Base-by-base conservation (phyloP, 2,113 vertebrate species). In the Motacilla alba region DNA sequence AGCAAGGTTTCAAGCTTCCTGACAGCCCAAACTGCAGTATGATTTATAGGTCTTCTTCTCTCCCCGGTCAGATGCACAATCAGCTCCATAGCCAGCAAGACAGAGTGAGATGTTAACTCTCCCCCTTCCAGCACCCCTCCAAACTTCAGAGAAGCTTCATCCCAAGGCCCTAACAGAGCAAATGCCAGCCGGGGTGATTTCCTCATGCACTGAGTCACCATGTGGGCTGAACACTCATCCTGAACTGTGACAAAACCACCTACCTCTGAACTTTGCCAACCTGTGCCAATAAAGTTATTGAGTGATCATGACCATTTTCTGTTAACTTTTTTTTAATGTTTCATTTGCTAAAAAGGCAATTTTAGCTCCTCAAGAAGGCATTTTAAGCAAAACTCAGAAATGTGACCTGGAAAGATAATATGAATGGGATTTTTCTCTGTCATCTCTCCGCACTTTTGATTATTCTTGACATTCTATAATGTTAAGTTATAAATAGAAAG, bases 401-500 rank as follows among this genome's bases (percentile, higher is more conserved):
- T 79, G 49, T 92, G 79, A 94, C 91, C 68, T 4, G 6, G 59
- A 90, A 95, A 95, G 59, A 92, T 87, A 70, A 80, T 37, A 73
- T 28, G 89, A 96, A 88, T 59, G 62, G 58, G 60, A 88, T 94
- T 96, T 87, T 95, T 83, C 26, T 49, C 58, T 89, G 79, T 91
- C 82, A 94, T 83, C 26, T 91, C 50, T 91, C 64, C 73, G 79
- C 50, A 44, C 37, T 90, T 96, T 67, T 96, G 66, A 95, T 94
- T 93, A 89, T 78, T 87, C 89, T 90, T 95, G 89, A 83, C 81
- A 69, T 75, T 93, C 66, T 89, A 75, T 90, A 94, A 94, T 92
- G 87, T 92, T 93, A 90, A 73, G 53, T 58, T 94, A 95, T 90
- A 95, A 96, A 96, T 79, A 94, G 91, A 87, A 96, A 91, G 22